phyloP scores from a whole-genome alignment of 2,797 vertebrate genomes.

The Characodon lateralis region DNA sequence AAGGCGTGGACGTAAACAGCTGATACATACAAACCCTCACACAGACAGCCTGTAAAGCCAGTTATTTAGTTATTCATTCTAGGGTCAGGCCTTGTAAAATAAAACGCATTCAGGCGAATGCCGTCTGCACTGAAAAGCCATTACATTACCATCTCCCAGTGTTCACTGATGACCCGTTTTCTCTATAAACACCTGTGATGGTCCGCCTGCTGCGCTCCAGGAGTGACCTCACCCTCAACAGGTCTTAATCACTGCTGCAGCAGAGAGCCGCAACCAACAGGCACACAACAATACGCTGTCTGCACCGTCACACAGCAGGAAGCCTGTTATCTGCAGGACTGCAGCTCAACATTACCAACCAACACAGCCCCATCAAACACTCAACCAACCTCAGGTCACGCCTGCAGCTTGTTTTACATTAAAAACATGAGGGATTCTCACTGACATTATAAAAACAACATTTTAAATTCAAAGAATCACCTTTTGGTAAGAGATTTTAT shows the following conservation, averaged over 20 bases:
- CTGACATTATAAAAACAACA: background rate
- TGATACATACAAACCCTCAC: background rate
- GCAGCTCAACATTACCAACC: background rate
- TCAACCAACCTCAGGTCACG: background rate
- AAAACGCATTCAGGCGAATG: constrained; percentile 17
- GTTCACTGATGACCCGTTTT: constrained; percentile 29
- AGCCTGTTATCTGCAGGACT: background rate
- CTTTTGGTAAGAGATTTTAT: background rate
- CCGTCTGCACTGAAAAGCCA: constrained; percentile 23
- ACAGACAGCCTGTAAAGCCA: background rate
- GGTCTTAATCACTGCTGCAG: constrained; percentile 26
- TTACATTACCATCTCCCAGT: constrained; percentile 32
- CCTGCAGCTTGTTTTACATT: background rate
- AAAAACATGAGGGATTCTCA: background rate
- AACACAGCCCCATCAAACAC: background rate
- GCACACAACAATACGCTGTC: background rate
- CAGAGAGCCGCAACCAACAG: background rate
- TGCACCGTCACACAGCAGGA: background rate
- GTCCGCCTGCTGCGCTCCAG: constrained; percentile 9
- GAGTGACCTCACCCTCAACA: constrained; percentile 28
- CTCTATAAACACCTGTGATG: constrained; percentile 35
- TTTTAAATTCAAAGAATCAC: background rate
- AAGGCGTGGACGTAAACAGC: background rate
- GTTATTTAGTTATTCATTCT: constrained; percentile 30
- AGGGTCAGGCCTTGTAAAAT: constrained; percentile 39